Evolutionary conservation across 2,888 invertebrate genomes (phyloP).

Genomic region (Drosophila histrio): DNA sequence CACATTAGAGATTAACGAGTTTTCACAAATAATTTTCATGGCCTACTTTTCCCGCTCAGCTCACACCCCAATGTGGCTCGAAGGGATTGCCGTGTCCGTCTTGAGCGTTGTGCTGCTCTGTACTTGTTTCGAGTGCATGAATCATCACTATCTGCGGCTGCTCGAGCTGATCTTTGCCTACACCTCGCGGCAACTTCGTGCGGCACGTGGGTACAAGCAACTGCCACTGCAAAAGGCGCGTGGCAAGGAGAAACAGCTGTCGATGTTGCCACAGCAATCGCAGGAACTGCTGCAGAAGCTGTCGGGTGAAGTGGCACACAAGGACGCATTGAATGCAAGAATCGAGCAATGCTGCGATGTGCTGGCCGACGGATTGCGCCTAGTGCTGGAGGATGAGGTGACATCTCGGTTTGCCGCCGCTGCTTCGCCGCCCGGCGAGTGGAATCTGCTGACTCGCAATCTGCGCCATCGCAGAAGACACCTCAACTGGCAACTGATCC

Average conservation of each 20-base stretch:
- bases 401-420: slow-evolving; percentile 53
- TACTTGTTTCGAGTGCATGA: not conserved
- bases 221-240: not conserved
- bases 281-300: not conserved
- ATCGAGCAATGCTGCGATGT: slow-evolving; percentile 47
- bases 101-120: slow-evolving; percentile 16
- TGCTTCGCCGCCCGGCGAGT: slow-evolving; percentile 18
- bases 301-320: not conserved
- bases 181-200: slow-evolving; percentile 22
- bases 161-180: slow-evolving; percentile 49
- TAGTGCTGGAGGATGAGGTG: slow-evolving; percentile 62
- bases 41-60: not conserved
- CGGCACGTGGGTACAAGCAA: not conserved
- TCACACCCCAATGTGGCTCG: slow-evolving; percentile 5
- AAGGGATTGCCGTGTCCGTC: not conserved
- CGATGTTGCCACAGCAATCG: not conserved
- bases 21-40: not conserved
- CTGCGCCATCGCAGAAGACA: slow-evolving; percentile 19
- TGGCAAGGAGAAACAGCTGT: too few species aligned
- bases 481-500: slow-evolving; percentile 37
- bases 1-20: slow-evolving; percentile 7
- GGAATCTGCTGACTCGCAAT: slow-evolving; percentile 60
- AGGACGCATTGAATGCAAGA: slow-evolving; percentile 20
- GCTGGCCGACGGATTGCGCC: slow-evolving; percentile 39
- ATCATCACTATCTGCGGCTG: slow-evolving; percentile 21